phyloP scores from a whole-genome alignment of 1,140 invertebrate genomes.

The Choristoneura fumiferana region DNA sequence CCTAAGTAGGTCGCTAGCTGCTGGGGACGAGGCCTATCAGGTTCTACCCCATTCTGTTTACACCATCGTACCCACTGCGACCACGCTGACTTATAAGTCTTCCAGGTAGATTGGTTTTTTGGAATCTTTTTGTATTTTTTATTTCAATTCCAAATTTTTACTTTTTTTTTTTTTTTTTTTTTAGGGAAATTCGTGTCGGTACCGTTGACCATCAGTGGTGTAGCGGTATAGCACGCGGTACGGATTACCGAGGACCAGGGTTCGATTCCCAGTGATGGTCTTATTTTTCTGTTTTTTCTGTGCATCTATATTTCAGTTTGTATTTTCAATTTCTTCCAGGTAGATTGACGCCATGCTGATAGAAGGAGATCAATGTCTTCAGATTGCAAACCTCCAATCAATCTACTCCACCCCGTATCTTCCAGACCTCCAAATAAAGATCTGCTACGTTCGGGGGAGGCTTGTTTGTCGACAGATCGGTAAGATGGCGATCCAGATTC shows the following conservation, averaged over 20 bases:
- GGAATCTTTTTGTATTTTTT: no score
- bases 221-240: no score
- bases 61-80: neutral
- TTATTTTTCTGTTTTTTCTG: no score
- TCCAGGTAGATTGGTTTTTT: no score
- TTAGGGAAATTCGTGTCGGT: no score
- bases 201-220: no score
- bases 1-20: neutral
- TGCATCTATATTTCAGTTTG: no score
- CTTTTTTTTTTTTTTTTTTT: no score
- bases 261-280: no score
- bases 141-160: no score
- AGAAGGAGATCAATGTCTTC: neutral
- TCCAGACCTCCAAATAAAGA: slow-evolving; percentile 29
- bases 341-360: slow-evolving; percentile 4
- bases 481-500: slow-evolving; percentile 20
- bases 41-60: neutral
- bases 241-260: no score
- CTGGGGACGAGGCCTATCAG: neutral
- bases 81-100: slow-evolving; percentile 15
- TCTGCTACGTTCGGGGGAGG: slow-evolving; percentile 23
- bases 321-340: no score
- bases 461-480: slow-evolving; percentile 27
- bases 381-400: neutral
- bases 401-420: slow-evolving; percentile 23